These are phyloP conservation scores for Aspiorhynchus laticeps DNA, from an alignment of 2,113 vertebrate genomes.

Conservation along the genomic window DNA sequence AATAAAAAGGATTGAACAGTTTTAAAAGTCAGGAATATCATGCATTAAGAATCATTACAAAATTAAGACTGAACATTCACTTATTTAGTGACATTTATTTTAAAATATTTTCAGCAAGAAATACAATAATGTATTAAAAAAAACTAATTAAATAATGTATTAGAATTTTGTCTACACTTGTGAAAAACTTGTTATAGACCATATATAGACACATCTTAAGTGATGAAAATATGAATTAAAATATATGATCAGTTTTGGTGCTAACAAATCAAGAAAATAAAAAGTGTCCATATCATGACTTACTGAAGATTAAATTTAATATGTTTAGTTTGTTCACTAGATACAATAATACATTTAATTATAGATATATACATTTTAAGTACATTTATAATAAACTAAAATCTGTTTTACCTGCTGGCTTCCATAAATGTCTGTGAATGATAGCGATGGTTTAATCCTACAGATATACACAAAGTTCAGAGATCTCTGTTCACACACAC, in stretches of 20 bases:
- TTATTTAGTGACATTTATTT: too few relatives aligned
- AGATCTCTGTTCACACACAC: slow-evolving; percentile 44
- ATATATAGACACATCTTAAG: background rate
- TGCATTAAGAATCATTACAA: too few relatives aligned
- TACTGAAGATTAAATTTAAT: background rate
- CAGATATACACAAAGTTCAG: slow-evolving; percentile 54
- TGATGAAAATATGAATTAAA: background rate
- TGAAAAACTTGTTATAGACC: background rate
- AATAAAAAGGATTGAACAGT: too few relatives aligned
- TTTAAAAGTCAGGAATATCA: too few relatives aligned
- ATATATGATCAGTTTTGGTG: background rate
- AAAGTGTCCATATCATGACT: background rate
- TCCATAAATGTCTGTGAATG: slow-evolving; percentile 45
- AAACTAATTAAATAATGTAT: too few relatives aligned
- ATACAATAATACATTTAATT: background rate
- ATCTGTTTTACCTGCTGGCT: slow-evolving; percentile 61
- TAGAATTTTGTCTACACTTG: too few relatives aligned
- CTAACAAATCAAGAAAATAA: background rate
- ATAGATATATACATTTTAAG: background rate
- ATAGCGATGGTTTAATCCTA: slow-evolving; percentile 10
- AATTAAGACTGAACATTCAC: too few relatives aligned
- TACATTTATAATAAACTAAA: slow-evolving; percentile 66
- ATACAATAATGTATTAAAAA: too few relatives aligned
- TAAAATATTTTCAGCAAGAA: too few relatives aligned
- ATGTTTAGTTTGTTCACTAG: background rate